Evolutionary conservation across 2,797 vertebrate genomes (phyloP), one percentile per base, ranked within the genome.

Genomic region (Cuculus canorus): DNA sequence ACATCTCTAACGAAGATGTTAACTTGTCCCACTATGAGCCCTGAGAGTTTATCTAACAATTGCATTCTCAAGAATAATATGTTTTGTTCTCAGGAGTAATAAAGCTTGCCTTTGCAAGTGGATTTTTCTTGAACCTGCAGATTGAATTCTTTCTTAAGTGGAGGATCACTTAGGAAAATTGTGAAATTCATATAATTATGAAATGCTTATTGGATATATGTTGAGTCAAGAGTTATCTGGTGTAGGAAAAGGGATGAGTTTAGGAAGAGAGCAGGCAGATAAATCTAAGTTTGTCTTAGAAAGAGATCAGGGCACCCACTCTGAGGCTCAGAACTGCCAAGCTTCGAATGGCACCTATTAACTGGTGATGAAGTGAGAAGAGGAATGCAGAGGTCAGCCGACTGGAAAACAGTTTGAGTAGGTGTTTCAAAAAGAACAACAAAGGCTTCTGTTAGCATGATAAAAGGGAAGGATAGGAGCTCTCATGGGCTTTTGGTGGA

Each of bases 101-200:
- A 69, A 89, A 69, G 80, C 66, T 92, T 57, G 73, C 22, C 60
- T 88, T 84, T 82, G 37, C 54, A 53, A 32, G 32, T 14, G 69
- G 73, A n/a, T 75, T 89, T 93, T 80, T 76, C 75, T 91, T 79
- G 70, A 87, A 73, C 25, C 25, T 93, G 54, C 10, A 70, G 77
- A 87, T 18, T 61, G 70, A 76, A 71, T 85, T 88, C 19, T 18
- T 82, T 69, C 35, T 5, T 8, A 52, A 70, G 35, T 18, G 37
- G 28, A 72, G 19, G 12, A 48, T 23, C 47, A 23, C 47, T 45
- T 48, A 24, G 47, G 10, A 48, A 77, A 56, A 18, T 5, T 48
- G 28, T 17, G 32, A 71, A 57, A 32, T 32, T 17, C 39, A 10
- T 47, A 48, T 77, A 56, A 18, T 6, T 53, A 32, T 19, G 32